Base-by-base conservation (phyloP, 1,140 invertebrate genomes). In the Wasmannia auropunctata region DNA sequence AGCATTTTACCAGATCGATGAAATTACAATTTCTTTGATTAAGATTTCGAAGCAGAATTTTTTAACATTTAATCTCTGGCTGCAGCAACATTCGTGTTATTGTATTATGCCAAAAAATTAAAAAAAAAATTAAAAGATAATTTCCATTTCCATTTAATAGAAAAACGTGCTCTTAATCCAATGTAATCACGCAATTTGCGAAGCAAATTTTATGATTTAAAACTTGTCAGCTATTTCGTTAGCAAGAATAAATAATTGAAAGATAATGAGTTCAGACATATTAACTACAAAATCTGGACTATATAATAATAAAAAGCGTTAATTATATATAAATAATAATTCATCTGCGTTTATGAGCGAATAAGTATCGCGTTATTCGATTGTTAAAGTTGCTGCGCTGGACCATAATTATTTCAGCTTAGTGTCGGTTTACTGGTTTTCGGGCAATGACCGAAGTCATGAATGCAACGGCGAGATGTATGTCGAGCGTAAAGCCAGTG, bases 401-500 rank as follows among this genome's bases (percentile, higher is more conserved):
- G 19, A 28, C 16, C 67, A 37, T 83, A 83, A 83, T 83, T 83
- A 83, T 74, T 43, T 67, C 22, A 46, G 37, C 28, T 5, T 51
- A 25, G 62, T 34, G 14, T 81, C 46, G 16, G 37, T 25, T 31
- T 58, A 40, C 37, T 25, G 49, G 58, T 83, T 83, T n/a, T 83
- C 79, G 67, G 54, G 25, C 67, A 58, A 74, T 37, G 37, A 58
- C 54, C 87, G 86, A 88, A 93, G 93, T 93, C 93, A 94, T 91
- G 92, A 90, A 63, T 60, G 56, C 51, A 62, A 56, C 91, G 91
- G 70, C 89, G 65, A 92, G 91, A 93, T 92, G 90, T 91, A 90
- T 88, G 91, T 79, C 86, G 89, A 85, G 91, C 91, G 93, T 94
- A 94, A 94, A 94, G 90, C 88, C 93, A 91, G 92, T 94, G 91